A percentile compares a stretch with the other conserved stretches of the same genome.
phyloP scores from a whole-genome alignment of 2,888 invertebrate genomes.

The Eupsilia transversa region DNA sequence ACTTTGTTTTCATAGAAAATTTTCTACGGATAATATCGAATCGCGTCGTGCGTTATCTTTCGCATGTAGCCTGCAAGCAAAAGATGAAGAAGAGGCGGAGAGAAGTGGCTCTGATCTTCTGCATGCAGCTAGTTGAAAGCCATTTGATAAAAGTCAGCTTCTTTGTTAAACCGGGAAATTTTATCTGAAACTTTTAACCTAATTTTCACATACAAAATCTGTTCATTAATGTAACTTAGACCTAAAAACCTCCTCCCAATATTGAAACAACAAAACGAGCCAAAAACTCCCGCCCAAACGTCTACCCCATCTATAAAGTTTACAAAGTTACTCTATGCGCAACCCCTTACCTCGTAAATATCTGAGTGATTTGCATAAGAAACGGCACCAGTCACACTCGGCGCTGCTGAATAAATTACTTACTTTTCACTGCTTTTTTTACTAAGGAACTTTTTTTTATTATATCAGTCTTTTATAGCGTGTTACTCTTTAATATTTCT shows the following conservation, averaged over 20 bases:
- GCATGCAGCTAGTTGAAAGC: no score
- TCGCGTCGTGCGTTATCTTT: no score
- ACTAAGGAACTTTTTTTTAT: slow-evolving; percentile 68
- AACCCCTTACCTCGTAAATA: slow-evolving; percentile 84
- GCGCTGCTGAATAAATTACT: slow-evolving; percentile 84
- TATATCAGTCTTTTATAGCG: slow-evolving; percentile 63
- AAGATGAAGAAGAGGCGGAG: no score
- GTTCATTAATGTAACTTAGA: no score
- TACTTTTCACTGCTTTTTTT: slow-evolving; percentile 74
- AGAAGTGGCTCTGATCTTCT: no score
- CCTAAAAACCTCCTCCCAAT: background rate
- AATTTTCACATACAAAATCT: background rate
- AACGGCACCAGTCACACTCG: slow-evolving; percentile 83
- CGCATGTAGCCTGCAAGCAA: no score
- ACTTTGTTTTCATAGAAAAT: no score
- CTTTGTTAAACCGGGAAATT: no score
- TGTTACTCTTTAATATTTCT: slow-evolving; percentile 63
- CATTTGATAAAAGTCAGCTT: no score
- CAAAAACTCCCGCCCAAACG: slow-evolving; percentile 15
- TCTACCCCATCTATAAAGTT: slow-evolving; percentile 69
- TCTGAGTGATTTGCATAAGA: slow-evolving; percentile 86
- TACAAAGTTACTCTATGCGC: slow-evolving; percentile 75
- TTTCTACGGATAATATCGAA: no score
- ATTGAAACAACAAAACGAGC: background rate
- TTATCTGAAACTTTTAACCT: background rate